These are phyloP conservation scores for Rhynchonema sp. DNA, from an alignment of 2,888 invertebrate species.

Conservation along the genomic window DNA sequence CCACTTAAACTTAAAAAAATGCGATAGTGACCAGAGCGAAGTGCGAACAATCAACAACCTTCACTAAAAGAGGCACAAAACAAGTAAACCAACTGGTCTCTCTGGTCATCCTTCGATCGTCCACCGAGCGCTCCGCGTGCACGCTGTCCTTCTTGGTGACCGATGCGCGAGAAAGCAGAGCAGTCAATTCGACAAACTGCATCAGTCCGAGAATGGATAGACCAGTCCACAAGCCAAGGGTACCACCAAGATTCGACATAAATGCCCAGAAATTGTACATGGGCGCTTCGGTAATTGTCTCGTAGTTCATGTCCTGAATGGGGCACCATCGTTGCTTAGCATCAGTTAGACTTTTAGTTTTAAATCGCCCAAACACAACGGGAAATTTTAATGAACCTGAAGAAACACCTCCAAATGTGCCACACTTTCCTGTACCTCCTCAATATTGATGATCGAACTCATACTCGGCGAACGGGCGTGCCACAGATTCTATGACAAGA, in stretches of 20 bases:
- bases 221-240: background rate
- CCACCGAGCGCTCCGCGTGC: no score
- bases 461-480: background rate
- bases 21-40: no score
- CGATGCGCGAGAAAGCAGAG: no score
- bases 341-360: background rate
- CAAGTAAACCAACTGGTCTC: no score
- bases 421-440: background rate
- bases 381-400: background rate
- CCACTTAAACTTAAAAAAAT: no score
- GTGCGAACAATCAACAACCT: no score
- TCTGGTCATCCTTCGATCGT: no score
- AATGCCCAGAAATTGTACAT: background rate
- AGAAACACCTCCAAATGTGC: background rate
- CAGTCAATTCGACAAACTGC: background rate
- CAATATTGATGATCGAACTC: background rate
- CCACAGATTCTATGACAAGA: background rate
- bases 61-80: no score
- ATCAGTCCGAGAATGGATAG: background rate
- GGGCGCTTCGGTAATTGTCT: background rate
- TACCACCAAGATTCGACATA: background rate
- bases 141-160: no score
- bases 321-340: background rate
- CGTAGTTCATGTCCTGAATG: background rate
- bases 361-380: background rate